Evolutionary conservation across 2,797 vertebrate species (phyloP).

Genomic region (Lepilemur ruficaudatus): DNA sequence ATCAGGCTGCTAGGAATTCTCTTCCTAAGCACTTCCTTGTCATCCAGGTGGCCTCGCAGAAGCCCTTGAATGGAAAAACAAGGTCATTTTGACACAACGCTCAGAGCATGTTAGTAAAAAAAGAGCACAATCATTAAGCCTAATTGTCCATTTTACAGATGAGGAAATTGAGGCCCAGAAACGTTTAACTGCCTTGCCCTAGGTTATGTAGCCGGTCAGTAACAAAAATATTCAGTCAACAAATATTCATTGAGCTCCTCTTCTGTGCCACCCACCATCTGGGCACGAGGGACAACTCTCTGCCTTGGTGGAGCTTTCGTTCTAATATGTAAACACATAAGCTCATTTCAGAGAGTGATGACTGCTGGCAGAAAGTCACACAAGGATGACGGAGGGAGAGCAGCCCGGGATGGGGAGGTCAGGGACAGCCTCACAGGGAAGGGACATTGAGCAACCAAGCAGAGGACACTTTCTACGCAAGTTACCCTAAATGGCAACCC

Average conservation of each 20-base stretch:
- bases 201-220: not conserved
- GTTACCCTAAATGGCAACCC: not conserved
- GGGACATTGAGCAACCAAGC: not conserved
- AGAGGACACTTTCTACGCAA: not conserved
- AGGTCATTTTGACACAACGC: not conserved
- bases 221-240: not conserved
- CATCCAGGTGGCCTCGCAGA: not conserved
- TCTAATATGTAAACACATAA: not conserved
- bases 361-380: not conserved
- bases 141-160: conserved; percentile 55
- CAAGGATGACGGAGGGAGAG: not conserved
- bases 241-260: not conserved
- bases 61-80: not conserved
- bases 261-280: not conserved
- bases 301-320: not conserved
- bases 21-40: not conserved
- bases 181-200: not conserved
- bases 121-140: not conserved
- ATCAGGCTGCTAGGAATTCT: not conserved
- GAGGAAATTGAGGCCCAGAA: conserved; percentile 8
- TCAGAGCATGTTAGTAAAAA: not conserved
- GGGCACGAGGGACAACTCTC: not conserved
- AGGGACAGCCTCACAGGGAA: not conserved
- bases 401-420: not conserved
- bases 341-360: not conserved